These are phyloP conservation scores for Melanotaenia boesemani DNA, from an alignment of 2,797 vertebrate genomes.

Conservation along the genomic window DNA sequence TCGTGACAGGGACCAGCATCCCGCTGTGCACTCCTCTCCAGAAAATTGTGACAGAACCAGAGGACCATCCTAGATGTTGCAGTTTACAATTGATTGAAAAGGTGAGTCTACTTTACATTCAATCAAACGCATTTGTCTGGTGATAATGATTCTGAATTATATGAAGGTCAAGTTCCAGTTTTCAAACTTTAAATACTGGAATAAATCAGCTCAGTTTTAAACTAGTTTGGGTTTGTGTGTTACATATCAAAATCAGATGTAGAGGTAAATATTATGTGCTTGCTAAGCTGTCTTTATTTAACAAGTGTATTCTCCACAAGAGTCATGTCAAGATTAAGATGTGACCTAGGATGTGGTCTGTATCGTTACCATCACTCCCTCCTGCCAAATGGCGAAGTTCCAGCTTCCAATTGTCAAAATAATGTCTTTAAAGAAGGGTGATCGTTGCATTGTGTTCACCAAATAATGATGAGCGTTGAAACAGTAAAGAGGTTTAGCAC, in stretches of 20 bases:
- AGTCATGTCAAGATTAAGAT: not conserved
- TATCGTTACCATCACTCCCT: conserved; percentile 86
- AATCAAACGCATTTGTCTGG: not conserved
- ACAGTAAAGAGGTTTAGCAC: conserved; percentile 80
- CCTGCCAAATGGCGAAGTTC: conserved; percentile 94
- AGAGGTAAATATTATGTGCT: too few species aligned
- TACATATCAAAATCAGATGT: not conserved
- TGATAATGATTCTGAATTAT: not conserved
- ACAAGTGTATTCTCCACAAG: too few species aligned
- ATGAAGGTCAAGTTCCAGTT: not conserved
- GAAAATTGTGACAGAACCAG: conserved; percentile 84
- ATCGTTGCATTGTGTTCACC: conserved; percentile 88
- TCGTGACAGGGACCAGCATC: conserved; percentile 91
- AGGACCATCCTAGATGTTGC: conserved; percentile 80
- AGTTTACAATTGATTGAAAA: not conserved
- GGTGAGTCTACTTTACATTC: not conserved
- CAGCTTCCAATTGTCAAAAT: conserved; percentile 87
- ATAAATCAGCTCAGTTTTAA: not conserved
- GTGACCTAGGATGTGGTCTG: not conserved
- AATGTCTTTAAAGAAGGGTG: conserved; percentile 92
- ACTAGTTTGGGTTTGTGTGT: not conserved
- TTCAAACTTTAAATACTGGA: not conserved
- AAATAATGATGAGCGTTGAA: conserved; percentile 78
- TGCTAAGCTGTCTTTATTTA: not conserved
- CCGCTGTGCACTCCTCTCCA: conserved; percentile 79